These are phyloP conservation scores for Spea multiplicata DNA, from an alignment of 2,113 vertebrate species.

Conservation along the genomic window DNA sequence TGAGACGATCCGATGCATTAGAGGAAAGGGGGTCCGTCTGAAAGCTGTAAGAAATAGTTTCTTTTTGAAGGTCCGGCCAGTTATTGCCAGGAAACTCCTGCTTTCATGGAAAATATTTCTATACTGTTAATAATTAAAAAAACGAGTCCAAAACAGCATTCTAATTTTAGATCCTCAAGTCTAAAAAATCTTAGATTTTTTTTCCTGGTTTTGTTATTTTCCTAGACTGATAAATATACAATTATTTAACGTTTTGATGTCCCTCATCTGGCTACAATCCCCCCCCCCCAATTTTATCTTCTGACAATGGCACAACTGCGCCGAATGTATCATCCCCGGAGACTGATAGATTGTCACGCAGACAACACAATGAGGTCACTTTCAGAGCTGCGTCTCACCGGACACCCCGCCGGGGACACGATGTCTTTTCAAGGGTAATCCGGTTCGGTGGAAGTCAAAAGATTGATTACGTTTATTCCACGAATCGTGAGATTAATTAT, in stretches of 20 bases:
- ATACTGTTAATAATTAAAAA: background rate
- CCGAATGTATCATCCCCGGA: background rate
- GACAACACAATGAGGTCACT: background rate
- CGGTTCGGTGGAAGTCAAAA: background rate
- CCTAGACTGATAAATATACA: background rate
- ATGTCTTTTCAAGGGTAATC: background rate
- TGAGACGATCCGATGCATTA: no score
- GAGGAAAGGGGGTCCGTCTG: no score
- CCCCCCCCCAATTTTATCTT: background rate
- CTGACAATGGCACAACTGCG: background rate
- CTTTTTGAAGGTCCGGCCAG: no score
- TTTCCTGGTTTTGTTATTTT: background rate
- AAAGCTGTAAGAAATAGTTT: no score
- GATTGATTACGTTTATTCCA: background rate
- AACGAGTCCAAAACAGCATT: background rate
- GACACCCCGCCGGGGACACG: background rate
- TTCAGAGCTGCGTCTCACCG: background rate
- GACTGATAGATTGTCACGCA: background rate
- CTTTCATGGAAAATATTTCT: background rate
- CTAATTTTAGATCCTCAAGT: background rate
- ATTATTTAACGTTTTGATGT: background rate
- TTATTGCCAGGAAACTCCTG: no score
- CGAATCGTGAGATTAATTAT: no score
- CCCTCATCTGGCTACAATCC: constrained; percentile 6
- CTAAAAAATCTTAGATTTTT: background rate